phyloP scores from a whole-genome alignment of 2,888 invertebrate species.

The Xestia rhomboidea region DNA sequence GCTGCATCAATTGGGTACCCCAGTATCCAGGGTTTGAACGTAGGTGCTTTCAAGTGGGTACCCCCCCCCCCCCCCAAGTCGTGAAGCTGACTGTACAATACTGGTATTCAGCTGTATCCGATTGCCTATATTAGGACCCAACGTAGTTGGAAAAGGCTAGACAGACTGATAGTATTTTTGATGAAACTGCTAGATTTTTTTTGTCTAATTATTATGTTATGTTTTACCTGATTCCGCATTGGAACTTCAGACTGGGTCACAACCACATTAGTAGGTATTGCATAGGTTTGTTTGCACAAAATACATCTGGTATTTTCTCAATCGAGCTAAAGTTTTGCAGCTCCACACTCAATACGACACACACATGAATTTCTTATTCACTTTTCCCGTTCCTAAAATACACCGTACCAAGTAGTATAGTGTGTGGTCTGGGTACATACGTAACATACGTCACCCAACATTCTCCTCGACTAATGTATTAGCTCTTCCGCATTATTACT shows the following conservation, averaged over 20 bases:
- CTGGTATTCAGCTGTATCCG: neutral
- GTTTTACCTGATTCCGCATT: no score
- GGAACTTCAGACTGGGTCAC: no score
- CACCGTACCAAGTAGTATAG: constrained; percentile 5
- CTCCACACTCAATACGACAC: neutral
- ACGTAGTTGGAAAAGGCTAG: neutral
- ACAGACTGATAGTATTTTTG: neutral
- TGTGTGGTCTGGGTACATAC: neutral
- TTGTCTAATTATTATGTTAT: no score
- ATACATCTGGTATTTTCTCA: neutral
- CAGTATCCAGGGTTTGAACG: no score
- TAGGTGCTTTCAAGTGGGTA: no score
- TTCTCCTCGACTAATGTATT: constrained; percentile 63
- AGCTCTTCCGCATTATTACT: constrained; percentile 63
- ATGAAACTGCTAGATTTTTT: no score
- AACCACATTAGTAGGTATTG: no score
- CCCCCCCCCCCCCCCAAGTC: no score
- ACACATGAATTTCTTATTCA: constrained; percentile 19
- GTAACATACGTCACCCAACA: constrained; percentile 23
- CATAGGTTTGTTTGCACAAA: neutral
- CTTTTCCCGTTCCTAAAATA: neutral
- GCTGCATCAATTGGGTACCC: no score
- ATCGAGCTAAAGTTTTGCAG: neutral
- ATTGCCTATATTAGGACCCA: neutral
- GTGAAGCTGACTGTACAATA: no score